These are phyloP conservation scores for Recurvirostra avosetta DNA, from an alignment of 2,113 vertebrate species.

Conservation along the genomic window DNA sequence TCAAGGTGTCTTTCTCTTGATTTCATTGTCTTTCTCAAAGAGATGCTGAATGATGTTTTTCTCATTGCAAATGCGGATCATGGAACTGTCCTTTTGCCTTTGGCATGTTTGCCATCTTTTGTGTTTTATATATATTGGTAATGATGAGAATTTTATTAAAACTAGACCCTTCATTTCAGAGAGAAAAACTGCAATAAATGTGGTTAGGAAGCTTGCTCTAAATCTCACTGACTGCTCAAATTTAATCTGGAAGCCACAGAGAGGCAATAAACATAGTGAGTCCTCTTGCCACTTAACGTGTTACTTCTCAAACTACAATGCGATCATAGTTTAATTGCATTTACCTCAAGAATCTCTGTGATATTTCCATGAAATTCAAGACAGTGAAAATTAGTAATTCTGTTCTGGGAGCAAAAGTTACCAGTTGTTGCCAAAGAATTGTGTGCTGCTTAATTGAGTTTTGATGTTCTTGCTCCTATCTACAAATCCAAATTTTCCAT, in stretches of 20 bases:
- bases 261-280: background rate
- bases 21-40: background rate
- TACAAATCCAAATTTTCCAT: background rate
- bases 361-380: constrained; percentile 35
- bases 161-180: background rate
- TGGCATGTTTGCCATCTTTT: background rate
- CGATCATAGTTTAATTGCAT: background rate
- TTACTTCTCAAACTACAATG: background rate
- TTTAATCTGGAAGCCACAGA: background rate
- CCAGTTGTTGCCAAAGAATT: background rate
- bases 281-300: background rate
- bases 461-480: constrained; percentile 4
- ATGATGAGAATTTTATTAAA: background rate
- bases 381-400: background rate
- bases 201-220: background rate
- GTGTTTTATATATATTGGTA: background rate
- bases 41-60: background rate
- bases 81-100: background rate
- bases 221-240: background rate
- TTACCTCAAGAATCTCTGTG: background rate
- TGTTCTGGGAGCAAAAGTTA: background rate
- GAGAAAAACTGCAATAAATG: background rate
- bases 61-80: background rate
- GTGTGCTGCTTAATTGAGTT: constrained; percentile 1
- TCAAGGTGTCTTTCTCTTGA: background rate